These are phyloP conservation scores for Puntigrus tetrazona DNA, from an alignment of 2,113 vertebrate species.

Conservation along the genomic window DNA sequence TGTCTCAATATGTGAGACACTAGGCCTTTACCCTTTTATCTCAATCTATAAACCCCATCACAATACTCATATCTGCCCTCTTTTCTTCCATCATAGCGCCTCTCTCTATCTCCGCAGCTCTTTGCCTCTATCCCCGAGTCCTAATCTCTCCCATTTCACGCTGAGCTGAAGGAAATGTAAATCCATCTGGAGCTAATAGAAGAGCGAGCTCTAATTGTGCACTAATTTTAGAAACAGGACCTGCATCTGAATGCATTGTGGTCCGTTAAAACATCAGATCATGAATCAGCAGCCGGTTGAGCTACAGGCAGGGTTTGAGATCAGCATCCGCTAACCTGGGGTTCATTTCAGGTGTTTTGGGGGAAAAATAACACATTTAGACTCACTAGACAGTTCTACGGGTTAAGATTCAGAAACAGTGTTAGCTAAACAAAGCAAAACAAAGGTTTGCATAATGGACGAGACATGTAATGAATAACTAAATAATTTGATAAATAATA, in stretches of 20 bases:
- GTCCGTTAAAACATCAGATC: neutral
- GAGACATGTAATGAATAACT: no score
- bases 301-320: neutral
- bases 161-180: neutral
- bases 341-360: no score
- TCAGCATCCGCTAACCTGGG: neutral
- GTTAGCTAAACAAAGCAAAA: neutral
- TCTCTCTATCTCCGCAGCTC: slow-evolving; percentile 29
- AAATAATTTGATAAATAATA: no score
- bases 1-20: slow-evolving; percentile 44
- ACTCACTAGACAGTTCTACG: neutral
- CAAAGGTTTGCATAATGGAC: no score
- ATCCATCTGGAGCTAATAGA: neutral
- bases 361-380: no score
- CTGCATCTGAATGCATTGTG: neutral
- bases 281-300: neutral
- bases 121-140: neutral
- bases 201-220: neutral
- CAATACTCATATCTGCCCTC: slow-evolving; percentile 1
- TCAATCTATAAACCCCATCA: slow-evolving; percentile 34
- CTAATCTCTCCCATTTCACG: neutral
- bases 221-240: neutral
- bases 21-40: slow-evolving; percentile 37
- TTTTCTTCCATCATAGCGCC: slow-evolving; percentile 11
- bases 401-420: neutral